These are phyloP conservation scores for Beaufortia kweichowensis DNA, from an alignment of 2,113 vertebrate species.

Conservation along the genomic window DNA sequence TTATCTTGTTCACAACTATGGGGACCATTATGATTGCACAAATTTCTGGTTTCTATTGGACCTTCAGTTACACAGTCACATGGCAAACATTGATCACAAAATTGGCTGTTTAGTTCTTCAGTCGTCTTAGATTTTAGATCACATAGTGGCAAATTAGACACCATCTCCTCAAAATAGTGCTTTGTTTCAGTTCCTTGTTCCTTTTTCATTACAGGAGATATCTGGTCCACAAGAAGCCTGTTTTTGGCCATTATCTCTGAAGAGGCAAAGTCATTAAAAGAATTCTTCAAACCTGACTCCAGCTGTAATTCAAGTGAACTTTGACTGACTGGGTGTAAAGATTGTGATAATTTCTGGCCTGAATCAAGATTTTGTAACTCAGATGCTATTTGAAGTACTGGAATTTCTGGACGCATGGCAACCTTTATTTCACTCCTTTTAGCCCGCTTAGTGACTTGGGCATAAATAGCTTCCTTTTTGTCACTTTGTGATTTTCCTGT, in stretches of 20 bases:
- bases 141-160: neutral
- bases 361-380: conserved; percentile 58
- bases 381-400: conserved; percentile 74
- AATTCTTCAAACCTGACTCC: conserved; percentile 46
- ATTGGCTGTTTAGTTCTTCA: conserved; percentile 44
- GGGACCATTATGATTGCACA: conserved; percentile 45
- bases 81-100: conserved; percentile 37
- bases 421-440: conserved; percentile 78
- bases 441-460: conserved; percentile 78
- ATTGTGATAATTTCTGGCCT: conserved; percentile 44
- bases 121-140: conserved; percentile 10
- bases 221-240: conserved; percentile 68
- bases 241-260: conserved; percentile 74
- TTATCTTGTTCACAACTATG: conserved; percentile 1
- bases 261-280: conserved; percentile 64
- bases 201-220: conserved; percentile 57
- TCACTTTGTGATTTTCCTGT: conserved; percentile 65
- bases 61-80: conserved; percentile 19
- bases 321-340: conserved; percentile 14
- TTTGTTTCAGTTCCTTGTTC: conserved; percentile 49
- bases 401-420: conserved; percentile 73
- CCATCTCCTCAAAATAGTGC: neutral
- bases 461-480: conserved; percentile 76
- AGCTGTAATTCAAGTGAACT: conserved; percentile 17
- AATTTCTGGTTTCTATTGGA: conserved; percentile 45